Evolutionary conservation across 2,888 invertebrate species (phyloP).

Genomic region (Tethea ocularis): DNA sequence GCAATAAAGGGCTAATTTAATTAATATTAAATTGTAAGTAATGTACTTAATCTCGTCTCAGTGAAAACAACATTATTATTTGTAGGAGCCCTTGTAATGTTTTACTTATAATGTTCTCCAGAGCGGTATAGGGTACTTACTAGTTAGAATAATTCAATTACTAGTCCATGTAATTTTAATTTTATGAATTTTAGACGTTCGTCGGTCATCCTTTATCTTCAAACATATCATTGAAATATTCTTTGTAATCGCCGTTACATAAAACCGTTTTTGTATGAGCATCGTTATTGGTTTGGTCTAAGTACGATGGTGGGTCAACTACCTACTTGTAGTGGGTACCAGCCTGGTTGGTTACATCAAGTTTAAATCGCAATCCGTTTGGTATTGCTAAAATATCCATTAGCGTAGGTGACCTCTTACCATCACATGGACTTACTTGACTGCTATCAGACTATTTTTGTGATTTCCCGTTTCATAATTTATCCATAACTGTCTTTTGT

Average conservation of each 20-base stretch:
- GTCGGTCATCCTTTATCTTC: slow-evolving; percentile 53
- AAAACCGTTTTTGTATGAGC: too few species aligned
- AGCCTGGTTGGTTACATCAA: too few species aligned
- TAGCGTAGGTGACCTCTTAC: too few species aligned
- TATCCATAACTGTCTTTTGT: neutral
- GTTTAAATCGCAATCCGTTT: too few species aligned
- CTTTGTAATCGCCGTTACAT: neutral
- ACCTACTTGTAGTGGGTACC: too few species aligned
- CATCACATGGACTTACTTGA: too few species aligned
- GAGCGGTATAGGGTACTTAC: slow-evolving; percentile 83
- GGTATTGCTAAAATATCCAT: too few species aligned
- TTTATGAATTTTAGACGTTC: slow-evolving; percentile 72
- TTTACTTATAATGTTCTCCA: slow-evolving; percentile 69
- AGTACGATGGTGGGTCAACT: too few species aligned
- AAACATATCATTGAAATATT: slow-evolving; percentile 9
- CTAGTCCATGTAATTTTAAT: slow-evolving; percentile 82
- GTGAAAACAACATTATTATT: slow-evolving; percentile 55
- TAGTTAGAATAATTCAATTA: slow-evolving; percentile 83
- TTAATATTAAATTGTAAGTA: slow-evolving; percentile 60
- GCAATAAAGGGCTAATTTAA: slow-evolving; percentile 68
- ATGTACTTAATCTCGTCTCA: slow-evolving; percentile 61
- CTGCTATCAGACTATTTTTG: too few species aligned
- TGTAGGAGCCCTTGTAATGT: slow-evolving; percentile 63
- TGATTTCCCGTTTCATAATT: too few species aligned
- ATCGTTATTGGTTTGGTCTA: too few species aligned